Evolutionary conservation across 2,888 invertebrate species (phyloP).

Genomic region (Heterodera filipjevi): DNA sequence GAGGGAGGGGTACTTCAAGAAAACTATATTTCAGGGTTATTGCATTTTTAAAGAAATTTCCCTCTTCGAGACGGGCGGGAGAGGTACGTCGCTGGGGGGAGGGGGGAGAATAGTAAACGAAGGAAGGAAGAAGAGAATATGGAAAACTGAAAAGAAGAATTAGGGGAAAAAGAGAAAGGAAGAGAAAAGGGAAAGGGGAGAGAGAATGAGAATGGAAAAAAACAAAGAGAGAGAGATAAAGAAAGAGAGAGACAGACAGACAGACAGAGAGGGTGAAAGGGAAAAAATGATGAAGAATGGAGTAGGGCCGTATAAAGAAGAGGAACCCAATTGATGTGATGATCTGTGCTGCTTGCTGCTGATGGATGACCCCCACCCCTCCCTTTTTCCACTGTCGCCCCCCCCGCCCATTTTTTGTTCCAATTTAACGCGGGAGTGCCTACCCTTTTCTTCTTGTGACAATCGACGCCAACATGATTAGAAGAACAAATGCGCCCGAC

Average conservation of each 20-base stretch:
- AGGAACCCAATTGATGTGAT: neutral
- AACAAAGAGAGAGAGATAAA: neutral
- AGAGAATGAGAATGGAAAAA: neutral
- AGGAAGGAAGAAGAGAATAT: neutral
- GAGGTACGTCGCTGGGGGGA: too few relatives aligned
- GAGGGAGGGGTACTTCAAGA: too few relatives aligned
- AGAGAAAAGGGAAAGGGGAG: neutral
- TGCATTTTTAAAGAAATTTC: too few relatives aligned
- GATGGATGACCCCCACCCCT: neutral
- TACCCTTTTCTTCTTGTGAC: neutral
- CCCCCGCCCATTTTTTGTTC: neutral
- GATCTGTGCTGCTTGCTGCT: too few relatives aligned
- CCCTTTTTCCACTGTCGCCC: neutral
- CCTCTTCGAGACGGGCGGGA: too few relatives aligned
- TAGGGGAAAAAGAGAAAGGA: neutral
- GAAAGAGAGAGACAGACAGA: neutral
- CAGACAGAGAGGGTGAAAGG: neutral
- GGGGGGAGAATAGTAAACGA: neutral
- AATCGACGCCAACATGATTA: neutral
- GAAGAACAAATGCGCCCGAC: neutral
- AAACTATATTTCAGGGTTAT: too few relatives aligned
- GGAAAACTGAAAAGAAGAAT: neutral
- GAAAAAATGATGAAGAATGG: neutral
- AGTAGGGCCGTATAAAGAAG: neutral
- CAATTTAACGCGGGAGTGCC: constrained; percentile 6